These are phyloP conservation scores for Portunus trituberculatus DNA, from an alignment of 1,140 invertebrate genomes.

Conservation along the genomic window DNA sequence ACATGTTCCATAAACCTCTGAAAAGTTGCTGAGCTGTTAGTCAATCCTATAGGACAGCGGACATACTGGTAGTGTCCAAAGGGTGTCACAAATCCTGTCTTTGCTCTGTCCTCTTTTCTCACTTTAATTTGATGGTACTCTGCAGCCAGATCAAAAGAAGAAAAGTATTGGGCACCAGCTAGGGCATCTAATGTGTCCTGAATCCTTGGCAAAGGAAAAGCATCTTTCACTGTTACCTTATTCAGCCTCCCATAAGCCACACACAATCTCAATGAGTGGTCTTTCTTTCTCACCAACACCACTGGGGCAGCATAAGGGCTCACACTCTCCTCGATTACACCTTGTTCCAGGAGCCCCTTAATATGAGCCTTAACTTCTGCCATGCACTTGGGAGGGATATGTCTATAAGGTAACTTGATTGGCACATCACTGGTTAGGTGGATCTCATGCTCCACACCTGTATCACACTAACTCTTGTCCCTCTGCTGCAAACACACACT, in stretches of 20 bases:
- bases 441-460: neutral
- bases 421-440: constrained; percentile 30
- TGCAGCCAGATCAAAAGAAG: neutral
- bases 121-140: constrained; percentile 38
- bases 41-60: constrained; percentile 23
- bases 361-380: constrained; percentile 31
- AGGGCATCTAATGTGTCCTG: constrained; percentile 32
- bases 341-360: constrained; percentile 1
- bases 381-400: constrained; percentile 23
- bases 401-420: constrained; percentile 15
- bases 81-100: constrained; percentile 28
- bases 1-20: neutral
- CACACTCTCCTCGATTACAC: constrained; percentile 41
- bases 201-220: constrained; percentile 31
- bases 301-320: constrained; percentile 27
- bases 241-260: neutral
- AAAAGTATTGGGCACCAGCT: constrained; percentile 16
- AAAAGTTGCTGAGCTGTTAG: constrained; percentile 30
- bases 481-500: constrained; percentile 20
- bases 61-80: constrained; percentile 42
- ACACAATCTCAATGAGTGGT: constrained; percentile 30
- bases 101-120: neutral
- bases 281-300: constrained; percentile 42
- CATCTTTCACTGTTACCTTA: constrained; percentile 30
- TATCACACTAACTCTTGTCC: constrained; percentile 40